Evolutionary conservation across 1,140 invertebrate species (phyloP).

Genomic region (Drosophila bipectinata): DNA sequence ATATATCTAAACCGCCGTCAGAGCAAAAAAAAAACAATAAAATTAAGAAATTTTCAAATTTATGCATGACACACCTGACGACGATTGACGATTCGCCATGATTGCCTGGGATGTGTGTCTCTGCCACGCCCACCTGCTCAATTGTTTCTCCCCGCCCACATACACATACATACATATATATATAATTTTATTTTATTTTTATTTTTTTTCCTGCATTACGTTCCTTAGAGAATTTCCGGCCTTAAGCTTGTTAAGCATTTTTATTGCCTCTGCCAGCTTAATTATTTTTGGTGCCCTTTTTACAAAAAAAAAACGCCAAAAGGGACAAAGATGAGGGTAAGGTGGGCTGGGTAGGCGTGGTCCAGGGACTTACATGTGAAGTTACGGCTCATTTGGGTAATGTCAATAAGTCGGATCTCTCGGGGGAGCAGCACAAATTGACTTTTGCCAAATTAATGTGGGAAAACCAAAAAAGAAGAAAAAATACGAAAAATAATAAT

Average conservation of each 20-base stretch:
- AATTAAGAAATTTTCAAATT: conserved; percentile 80
- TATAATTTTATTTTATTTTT: conserved; percentile 3
- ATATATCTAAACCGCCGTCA: conserved; percentile 11
- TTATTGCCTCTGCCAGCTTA: conserved; percentile 67
- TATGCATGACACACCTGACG: conserved; percentile 76
- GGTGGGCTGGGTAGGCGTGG: not conserved
- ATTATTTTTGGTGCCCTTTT: conserved; percentile 59
- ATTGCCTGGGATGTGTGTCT: conserved; percentile 10
- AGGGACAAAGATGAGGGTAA: not conserved
- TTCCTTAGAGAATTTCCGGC: conserved; percentile 42
- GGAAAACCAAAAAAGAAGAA: conserved; percentile 8
- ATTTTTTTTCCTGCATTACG: not conserved
- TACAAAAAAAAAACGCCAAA: not conserved
- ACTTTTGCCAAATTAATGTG: conserved; percentile 46
- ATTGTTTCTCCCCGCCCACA: conserved; percentile 7
- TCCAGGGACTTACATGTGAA: conserved; percentile 41
- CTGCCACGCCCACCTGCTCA: conserved; percentile 35
- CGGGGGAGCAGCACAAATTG: conserved; percentile 35
- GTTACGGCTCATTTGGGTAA: conserved; percentile 60
- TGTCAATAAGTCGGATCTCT: conserved; percentile 40
- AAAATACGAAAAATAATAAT: not conserved
- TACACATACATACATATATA: not conserved
- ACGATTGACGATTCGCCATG: conserved; percentile 17
- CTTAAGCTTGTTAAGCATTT: conserved; percentile 73
- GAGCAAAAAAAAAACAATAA: conserved; percentile 63